Evolutionary conservation across 2,888 invertebrate genomes (phyloP).

Genomic region (Cotesia congregata): DNA sequence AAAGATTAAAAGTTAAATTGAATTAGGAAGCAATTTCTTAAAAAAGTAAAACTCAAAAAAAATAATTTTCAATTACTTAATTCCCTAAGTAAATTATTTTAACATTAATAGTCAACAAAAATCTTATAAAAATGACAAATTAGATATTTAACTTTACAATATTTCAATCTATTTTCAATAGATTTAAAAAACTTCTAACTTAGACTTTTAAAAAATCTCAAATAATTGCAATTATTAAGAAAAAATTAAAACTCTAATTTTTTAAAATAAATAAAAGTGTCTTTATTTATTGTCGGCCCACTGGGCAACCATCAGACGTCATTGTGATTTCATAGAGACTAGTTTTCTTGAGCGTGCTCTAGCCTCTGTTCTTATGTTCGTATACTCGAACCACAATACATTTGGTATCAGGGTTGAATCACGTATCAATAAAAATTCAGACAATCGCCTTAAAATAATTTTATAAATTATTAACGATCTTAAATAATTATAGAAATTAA

Average conservation of each 20-base stretch:
- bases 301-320: conserved; percentile 76
- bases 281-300: conserved; percentile 59
- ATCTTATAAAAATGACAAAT: too few species aligned
- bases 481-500: conserved; percentile 55
- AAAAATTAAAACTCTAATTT: conserved; percentile 7
- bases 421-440: conserved; percentile 87
- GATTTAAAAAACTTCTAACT: too few species aligned
- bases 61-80: too few species aligned
- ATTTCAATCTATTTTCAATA: too few species aligned
- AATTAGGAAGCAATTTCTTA: too few species aligned
- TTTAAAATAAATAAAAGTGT: conserved; percentile 27
- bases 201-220: neutral
- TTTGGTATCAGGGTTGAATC: conserved; percentile 94
- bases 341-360: conserved; percentile 84
- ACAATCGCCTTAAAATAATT: conserved; percentile 77
- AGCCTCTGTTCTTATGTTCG: conserved; percentile 86
- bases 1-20: too few species aligned
- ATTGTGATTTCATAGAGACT: conserved; percentile 86
- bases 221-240: neutral
- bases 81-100: too few species aligned
- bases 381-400: conserved; percentile 94
- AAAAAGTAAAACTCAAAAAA: too few species aligned
- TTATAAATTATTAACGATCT: conserved; percentile 74
- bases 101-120: too few species aligned
- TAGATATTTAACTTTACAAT: too few species aligned